phyloP scores from a whole-genome alignment of 37 sponge, comb jelly and placozoan species.

The Mnemiopsis leidyi region DNA sequence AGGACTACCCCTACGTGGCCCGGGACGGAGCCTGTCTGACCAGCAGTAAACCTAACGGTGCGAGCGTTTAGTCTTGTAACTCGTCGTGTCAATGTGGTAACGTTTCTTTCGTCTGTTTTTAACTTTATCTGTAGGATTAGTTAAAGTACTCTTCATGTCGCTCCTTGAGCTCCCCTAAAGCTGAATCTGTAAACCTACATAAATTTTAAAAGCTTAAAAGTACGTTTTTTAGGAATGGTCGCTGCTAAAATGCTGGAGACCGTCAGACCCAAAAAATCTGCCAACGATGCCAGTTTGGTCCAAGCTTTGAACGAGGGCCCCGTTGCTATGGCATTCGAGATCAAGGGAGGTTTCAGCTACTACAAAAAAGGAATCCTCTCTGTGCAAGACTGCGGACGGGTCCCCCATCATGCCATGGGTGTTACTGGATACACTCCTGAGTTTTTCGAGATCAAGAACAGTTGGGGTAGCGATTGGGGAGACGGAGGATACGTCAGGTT shows the following conservation, averaged over 20 bases:
- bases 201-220: no score
- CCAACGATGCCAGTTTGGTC: background rate
- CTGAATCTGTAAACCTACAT: background rate
- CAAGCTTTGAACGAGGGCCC: background rate
- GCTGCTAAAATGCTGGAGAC: background rate
- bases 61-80: background rate
- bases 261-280: background rate
- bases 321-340: constrained; percentile 29
- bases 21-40: background rate
- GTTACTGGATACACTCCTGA: constrained; percentile 31
- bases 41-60: background rate
- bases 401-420: background rate
- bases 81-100: background rate
- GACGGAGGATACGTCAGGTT: constrained; percentile 38
- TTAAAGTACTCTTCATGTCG: no score
- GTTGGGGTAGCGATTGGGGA: constrained; percentile 5
- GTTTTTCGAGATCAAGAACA: constrained; percentile 36
- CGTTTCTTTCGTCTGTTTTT: background rate
- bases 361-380: background rate
- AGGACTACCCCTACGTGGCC: constrained; percentile 18
- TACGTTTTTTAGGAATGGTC: background rate
- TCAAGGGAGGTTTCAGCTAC: constrained; percentile 38
- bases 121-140: no score
- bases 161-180: no score
- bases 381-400: background rate